Evolutionary conservation across 2,113 vertebrate species (phyloP), one percentile per base, ranked within the genome.

Genomic region (Dipodomys stephensi): DNA sequence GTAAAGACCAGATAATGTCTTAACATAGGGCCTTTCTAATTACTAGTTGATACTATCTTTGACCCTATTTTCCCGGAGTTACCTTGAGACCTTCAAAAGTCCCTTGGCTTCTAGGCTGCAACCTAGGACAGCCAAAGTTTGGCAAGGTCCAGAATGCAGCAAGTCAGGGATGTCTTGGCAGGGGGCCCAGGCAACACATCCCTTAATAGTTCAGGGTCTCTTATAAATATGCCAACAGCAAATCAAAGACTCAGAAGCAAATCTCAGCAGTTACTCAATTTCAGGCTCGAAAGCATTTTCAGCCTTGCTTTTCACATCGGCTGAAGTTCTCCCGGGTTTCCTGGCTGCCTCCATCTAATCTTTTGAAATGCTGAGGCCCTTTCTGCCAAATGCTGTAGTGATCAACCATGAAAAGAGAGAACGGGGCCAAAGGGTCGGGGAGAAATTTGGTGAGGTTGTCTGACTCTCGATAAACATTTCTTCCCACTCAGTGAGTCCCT

Each of bases 241-340:
- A 90, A 96, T 91, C 93, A 94, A 94, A 90, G 79, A 86, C 95
- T 88, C 95, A 20, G 88, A 92, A 94, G 88, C 79, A 85, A 91
- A 95, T 94, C 93, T 87, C 87, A 93, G 87, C 16, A 90, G 93
- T 83, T 77, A 95, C 94, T 96, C 91, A 95, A 94, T 96, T 97
- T 97, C 93, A 96, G 85, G 93, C 93, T 96, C 93, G 76, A 57
- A 87, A 94, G 96, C 93, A 15, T 91, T 83, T 94, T 68, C 67
- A 10, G n/a, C 81, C 86, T 91, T 83, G 78, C 69, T 77, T 96
- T 91, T 87, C 82, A 82, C 81, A 76, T 89, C 67, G 89, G 73
- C 78, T 92, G 27, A 94, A 76, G 92, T 88, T 84, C 87, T 68
- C 90, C 64, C 80, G 77, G 39, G 53, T 46, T 88, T 57, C 19